Base-by-base conservation (phyloP, 2,797 vertebrate genomes). In the Monodelphis domestica region DNA sequence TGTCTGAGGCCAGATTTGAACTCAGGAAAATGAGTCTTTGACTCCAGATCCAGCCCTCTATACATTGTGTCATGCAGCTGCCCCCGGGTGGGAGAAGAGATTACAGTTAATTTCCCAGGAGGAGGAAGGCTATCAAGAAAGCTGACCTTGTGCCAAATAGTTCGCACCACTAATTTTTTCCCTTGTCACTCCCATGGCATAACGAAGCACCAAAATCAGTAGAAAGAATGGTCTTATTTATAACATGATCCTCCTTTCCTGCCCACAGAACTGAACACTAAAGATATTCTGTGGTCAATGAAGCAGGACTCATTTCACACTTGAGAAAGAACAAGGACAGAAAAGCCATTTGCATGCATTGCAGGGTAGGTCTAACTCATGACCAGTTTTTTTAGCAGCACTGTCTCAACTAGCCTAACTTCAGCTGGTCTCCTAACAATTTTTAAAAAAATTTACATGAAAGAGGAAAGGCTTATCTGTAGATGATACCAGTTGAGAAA, bases 231-330 rank as follows among this genome's bases (percentile, higher is more conserved):
- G 0, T 11, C 28, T 33, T 84, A 53, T 93, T 93, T 93, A 94
- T 30, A 92, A n/a, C 54, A 53, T 5, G 33, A 5, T 94, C 53
- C 12, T 50, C 89, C 26, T 53, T 0, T 0, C 50, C 5, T 93
- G 53, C 52, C 53, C 90, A 96, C 30, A 28, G 93, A 94, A 95
- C 53, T 2, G 52, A 78, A 93, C 57, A 87, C 95, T 90, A 91
- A 50, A 0, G 92, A 96, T 90, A 88, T 91, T 92, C 70, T 11
- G 17, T 28, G 92, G 50, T 87, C 95, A 91, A 50, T 87, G 96
- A 97, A 53, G 92, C 54, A 92, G 91, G 92, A 95, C 91, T 97
- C 89, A 96, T 97, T 98, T 98, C 96, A 95, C 30, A 52, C 96
- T 78, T 89, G 96, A 96, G 54, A 89, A 78, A 96, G 91, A 96